These are phyloP conservation scores for Acleris cristana DNA, from an alignment of 2,888 invertebrate species.

Conservation along the genomic window DNA sequence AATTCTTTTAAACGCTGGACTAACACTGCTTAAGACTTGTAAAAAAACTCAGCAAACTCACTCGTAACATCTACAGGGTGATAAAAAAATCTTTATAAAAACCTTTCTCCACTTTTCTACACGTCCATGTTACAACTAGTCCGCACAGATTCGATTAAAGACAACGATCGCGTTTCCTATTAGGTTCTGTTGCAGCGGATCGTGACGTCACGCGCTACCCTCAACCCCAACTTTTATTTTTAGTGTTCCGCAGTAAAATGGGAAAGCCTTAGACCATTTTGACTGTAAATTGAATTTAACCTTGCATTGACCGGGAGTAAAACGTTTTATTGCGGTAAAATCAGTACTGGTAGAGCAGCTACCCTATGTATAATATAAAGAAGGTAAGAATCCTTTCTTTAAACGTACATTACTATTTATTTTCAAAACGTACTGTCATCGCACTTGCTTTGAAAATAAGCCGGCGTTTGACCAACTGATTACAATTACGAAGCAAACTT, in stretches of 20 bases:
- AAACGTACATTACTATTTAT: no score
- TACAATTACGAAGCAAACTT: not conserved
- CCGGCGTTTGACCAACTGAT: not conserved
- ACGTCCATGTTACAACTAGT: slow-evolving; percentile 44
- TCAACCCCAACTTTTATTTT: slow-evolving; percentile 43
- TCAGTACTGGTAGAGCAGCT: not conserved
- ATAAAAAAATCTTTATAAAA: not conserved
- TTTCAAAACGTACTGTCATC: no score
- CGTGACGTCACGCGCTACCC: slow-evolving; percentile 63
- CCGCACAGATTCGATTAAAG: slow-evolving; percentile 70
- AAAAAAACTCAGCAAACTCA: no score
- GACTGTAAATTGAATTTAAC: slow-evolving; percentile 34
- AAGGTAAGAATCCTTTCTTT: no score
- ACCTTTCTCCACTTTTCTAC: slow-evolving; percentile 21
- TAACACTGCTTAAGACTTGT: no score
- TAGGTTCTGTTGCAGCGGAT: slow-evolving; percentile 66
- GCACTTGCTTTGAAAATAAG: no score
- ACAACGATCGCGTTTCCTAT: slow-evolving; percentile 76
- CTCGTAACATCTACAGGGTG: no score
- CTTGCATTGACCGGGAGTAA: slow-evolving; percentile 18
- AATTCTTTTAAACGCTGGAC: no score
- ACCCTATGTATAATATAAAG: no score
- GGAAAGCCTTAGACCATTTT: slow-evolving; percentile 14
- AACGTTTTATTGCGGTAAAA: slow-evolving; percentile 20
- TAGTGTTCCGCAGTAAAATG: slow-evolving; percentile 37